Percentiles rank a stretch among this genome's conserved stretches.
phyloP scores from a whole-genome alignment of 2,888 invertebrate species.

The Omphaloscelis lunosa region DNA sequence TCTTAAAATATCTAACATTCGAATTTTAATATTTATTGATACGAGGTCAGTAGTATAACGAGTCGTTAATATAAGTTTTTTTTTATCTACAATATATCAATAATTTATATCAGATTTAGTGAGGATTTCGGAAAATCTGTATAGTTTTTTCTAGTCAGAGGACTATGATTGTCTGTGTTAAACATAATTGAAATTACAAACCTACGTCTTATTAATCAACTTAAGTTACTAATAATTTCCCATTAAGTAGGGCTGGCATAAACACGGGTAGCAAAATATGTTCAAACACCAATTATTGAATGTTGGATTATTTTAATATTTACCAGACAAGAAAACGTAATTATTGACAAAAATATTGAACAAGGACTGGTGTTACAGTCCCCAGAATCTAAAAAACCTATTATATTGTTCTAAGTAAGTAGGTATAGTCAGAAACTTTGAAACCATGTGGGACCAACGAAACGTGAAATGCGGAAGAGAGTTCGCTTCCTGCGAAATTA shows the following conservation, averaged over 20 bases:
- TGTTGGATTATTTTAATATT: constrained; percentile 46
- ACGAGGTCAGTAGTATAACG: constrained; percentile 88
- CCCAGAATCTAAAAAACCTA: constrained; percentile 23
- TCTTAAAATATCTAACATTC: constrained; percentile 82
- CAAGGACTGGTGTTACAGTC: constrained; percentile 7
- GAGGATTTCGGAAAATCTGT: constrained; percentile 80
- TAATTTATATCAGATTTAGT: constrained; percentile 80
- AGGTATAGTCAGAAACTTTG: constrained; percentile 49
- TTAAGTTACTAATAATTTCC: constrained; percentile 61
- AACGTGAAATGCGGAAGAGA: constrained; percentile 61
- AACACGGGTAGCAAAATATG: constrained; percentile 17
- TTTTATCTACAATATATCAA: constrained; percentile 75
- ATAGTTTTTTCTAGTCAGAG: constrained; percentile 88
- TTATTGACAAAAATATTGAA: constrained; percentile 1
- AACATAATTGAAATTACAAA: constrained; percentile 74
- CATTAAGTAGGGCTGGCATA: constrained; percentile 63
- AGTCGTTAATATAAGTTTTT: constrained; percentile 79
- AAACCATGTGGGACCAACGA: constrained; percentile 66
- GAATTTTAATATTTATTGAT: constrained; percentile 88
- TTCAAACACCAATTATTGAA: constrained; percentile 21
- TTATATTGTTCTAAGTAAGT: constrained; percentile 47
- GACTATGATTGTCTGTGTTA: constrained; percentile 87
- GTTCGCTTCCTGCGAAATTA: constrained; percentile 61
- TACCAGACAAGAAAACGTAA: constrained; percentile 32
- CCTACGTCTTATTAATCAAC: constrained; percentile 65